Percentiles rank a stretch among this genome's conserved stretches.
These are phyloP conservation scores for Apocrypta bakeri DNA, from an alignment of 1,140 invertebrate species.

Conservation along the genomic window DNA sequence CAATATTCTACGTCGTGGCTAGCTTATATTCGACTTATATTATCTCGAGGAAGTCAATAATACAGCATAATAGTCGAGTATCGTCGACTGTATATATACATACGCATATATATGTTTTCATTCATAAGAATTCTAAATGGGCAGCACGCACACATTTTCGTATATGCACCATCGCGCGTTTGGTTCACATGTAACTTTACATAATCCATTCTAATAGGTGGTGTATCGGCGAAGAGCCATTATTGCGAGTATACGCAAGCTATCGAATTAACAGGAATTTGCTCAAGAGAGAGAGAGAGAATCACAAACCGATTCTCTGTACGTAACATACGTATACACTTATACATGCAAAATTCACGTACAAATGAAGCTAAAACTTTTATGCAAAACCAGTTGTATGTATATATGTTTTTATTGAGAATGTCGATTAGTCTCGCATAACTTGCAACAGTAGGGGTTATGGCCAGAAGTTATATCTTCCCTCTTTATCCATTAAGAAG, in stretches of 20 bases:
- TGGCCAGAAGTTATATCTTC: not conserved
- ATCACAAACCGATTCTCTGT: not conserved
- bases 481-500: conserved; percentile 16
- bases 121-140: not conserved
- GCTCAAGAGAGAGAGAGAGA: not conserved
- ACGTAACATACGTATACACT: no score
- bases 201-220: not conserved
- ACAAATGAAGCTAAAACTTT: no score
- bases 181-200: not conserved
- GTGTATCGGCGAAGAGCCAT: not conserved
- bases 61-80: no score
- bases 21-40: no score
- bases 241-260: not conserved
- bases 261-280: not conserved
- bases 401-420: not conserved
- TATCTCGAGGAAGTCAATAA: not conserved
- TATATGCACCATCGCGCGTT: not conserved
- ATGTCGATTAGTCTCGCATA: not conserved
- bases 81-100: no score
- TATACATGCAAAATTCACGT: no score
- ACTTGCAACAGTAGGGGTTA: not conserved
- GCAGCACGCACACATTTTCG: not conserved
- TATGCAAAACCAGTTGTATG: not conserved
- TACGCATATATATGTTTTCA: not conserved
- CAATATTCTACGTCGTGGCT: no score